A percentile compares a stretch with the other conserved stretches of the same genome.
phyloP scores from a whole-genome alignment of 2,113 vertebrate genomes.

The Sander vitreus region DNA sequence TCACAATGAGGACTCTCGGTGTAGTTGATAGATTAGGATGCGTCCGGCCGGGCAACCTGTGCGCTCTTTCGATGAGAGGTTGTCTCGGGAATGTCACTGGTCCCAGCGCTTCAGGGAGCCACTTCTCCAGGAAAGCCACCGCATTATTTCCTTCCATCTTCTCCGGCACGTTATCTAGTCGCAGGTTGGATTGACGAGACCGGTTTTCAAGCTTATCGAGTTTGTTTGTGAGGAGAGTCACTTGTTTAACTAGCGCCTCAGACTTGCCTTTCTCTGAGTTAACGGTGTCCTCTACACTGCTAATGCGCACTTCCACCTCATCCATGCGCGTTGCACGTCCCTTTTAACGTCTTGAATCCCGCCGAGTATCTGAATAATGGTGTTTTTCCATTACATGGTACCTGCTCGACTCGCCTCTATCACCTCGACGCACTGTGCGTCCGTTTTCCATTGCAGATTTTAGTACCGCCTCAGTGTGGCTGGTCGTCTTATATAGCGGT shows the following conservation, averaged over 20 bases:
- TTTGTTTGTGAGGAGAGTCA: not conserved
- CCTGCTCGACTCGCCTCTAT: too few relatives aligned
- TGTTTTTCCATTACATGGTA: too few relatives aligned
- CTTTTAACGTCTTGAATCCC: not conserved
- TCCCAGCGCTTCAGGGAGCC: not conserved
- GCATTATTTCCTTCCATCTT: not conserved
- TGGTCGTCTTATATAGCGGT: too few relatives aligned
- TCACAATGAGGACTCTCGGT: not conserved
- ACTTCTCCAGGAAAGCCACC: not conserved
- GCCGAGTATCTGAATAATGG: too few relatives aligned
- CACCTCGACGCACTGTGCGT: too few relatives aligned
- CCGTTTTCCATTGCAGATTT: too few relatives aligned
- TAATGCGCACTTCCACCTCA: not conserved
- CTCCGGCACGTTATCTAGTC: not conserved
- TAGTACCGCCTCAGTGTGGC: too few relatives aligned
- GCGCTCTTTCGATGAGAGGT: not conserved
- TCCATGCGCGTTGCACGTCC: not conserved
- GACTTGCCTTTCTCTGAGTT: not conserved
- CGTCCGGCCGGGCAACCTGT: not conserved
- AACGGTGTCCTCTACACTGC: conserved; percentile 1
- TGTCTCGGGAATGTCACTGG: not conserved
- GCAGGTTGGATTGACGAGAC: not conserved
- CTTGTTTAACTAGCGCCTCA: not conserved
- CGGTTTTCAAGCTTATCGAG: not conserved
- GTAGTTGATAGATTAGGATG: not conserved